Evolutionary conservation across 2,888 invertebrate genomes (phyloP).

Genomic region (Nebria brevicollis): DNA sequence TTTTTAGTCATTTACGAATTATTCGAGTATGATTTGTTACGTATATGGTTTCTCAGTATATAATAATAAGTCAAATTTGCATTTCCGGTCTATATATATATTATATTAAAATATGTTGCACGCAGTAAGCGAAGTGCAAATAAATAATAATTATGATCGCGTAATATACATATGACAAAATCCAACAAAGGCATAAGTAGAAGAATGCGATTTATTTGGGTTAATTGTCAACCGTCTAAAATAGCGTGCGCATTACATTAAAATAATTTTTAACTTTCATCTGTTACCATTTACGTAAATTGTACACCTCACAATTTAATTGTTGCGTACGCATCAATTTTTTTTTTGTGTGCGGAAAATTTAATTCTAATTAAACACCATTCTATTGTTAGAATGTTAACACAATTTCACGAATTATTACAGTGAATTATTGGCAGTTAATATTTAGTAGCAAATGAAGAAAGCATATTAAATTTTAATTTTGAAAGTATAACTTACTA

Average conservation of each 20-base stretch:
- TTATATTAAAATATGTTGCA: no score
- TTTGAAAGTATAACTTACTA: background rate
- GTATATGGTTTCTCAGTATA: no score
- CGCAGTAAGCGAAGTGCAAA: no score
- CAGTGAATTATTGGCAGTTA: background rate
- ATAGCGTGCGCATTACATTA: conserved; percentile 22
- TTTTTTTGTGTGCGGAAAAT: background rate
- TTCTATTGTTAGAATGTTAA: background rate
- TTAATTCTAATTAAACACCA: background rate
- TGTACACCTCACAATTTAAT: background rate
- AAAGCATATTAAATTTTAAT: background rate
- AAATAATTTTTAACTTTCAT: conserved; percentile 24
- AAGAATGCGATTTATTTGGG: conserved; percentile 21
- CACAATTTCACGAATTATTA: background rate
- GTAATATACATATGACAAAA: background rate
- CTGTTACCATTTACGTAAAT: conserved; percentile 16
- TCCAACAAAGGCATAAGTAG: background rate
- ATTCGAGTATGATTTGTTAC: no score
- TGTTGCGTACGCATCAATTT: background rate
- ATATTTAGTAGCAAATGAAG: background rate
- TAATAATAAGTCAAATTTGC: no score
- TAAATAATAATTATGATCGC: background rate
- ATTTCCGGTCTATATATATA: no score
- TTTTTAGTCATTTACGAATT: no score
- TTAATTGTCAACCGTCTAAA: conserved; percentile 25